A percentile compares a stretch with the other conserved stretches of the same genome.
These are phyloP conservation scores for Dicranocentrus wangi DNA, from an alignment of 2,888 invertebrate genomes.

Conservation along the genomic window DNA sequence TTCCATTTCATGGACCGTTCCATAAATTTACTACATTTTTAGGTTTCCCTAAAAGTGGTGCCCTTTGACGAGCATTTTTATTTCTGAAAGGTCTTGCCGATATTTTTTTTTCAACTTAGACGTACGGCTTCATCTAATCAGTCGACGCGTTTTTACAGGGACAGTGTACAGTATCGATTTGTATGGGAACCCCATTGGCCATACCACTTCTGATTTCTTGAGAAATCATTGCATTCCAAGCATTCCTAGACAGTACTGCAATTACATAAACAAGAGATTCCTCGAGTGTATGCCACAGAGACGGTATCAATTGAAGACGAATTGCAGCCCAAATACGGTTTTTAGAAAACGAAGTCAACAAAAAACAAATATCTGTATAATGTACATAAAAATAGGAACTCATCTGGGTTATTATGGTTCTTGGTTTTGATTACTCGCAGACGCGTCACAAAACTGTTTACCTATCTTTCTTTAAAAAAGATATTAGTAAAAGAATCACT, in stretches of 20 bases:
- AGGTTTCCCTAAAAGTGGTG: slow-evolving; percentile 45
- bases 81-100: slow-evolving; percentile 15
- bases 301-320: slow-evolving; percentile 5
- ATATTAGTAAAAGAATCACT: slow-evolving; percentile 26
- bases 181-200: not conserved
- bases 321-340: slow-evolving; percentile 16
- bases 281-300: too few species aligned
- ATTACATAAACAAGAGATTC: not conserved
- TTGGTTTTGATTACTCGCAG: not conserved
- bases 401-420: slow-evolving; percentile 7
- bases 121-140: not conserved
- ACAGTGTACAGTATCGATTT: slow-evolving; percentile 9
- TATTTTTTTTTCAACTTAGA: slow-evolving; percentile 1
- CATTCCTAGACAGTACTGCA: slow-evolving; percentile 38
- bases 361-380: not conserved
- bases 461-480: slow-evolving; percentile 8
- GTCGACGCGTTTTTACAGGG: not conserved
- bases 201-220: not conserved
- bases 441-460: not conserved
- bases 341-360: not conserved
- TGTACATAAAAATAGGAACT: not conserved
- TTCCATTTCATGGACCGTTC: too few species aligned
- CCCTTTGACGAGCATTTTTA: slow-evolving; percentile 26
- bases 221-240: slow-evolving; percentile 24
- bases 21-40: slow-evolving; percentile 36